phyloP scores from a whole-genome alignment of 2,888 invertebrate genomes.

The Pediacus dermestoides region DNA sequence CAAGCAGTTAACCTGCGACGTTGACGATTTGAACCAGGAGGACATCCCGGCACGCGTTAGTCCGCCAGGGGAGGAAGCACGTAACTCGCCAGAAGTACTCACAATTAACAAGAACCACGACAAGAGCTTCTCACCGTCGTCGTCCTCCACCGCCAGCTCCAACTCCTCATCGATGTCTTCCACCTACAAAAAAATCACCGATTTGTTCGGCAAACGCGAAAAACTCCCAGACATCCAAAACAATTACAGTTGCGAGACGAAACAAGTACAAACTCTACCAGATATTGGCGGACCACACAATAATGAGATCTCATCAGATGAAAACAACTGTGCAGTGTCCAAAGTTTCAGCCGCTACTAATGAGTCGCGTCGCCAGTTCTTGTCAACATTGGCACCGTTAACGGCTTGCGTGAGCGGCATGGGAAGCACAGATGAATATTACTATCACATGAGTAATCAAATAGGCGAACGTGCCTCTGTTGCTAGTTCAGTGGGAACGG shows the following conservation, averaged over 20 bases:
- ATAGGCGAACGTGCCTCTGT: conserved; percentile 58
- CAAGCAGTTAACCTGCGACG: conserved; percentile 79
- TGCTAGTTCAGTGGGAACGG: conserved; percentile 62
- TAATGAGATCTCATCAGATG: conserved; percentile 27
- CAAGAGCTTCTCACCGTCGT: conserved; percentile 59
- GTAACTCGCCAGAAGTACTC: conserved; percentile 30
- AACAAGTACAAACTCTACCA: conserved; percentile 39
- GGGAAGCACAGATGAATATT: conserved; percentile 57
- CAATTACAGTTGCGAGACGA: conserved; percentile 28
- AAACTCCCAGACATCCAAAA: conserved; percentile 39
- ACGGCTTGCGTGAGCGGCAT: conserved; percentile 66
- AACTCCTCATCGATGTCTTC: conserved; percentile 59
- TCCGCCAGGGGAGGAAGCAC: conserved; percentile 64
- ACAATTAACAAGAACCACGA: conserved; percentile 43
- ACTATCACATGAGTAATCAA: conserved; percentile 51
- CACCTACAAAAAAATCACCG: conserved; percentile 62
- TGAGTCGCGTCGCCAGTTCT: conserved; percentile 72
- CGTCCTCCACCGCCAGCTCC: conserved; percentile 56
- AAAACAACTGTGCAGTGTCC: conserved; percentile 39
- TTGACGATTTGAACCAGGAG: conserved; percentile 58
- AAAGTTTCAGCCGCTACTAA: conserved; percentile 45
- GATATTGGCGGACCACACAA: conserved; percentile 54
- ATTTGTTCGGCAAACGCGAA: conserved; percentile 55
- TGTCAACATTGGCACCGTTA: conserved; percentile 73
- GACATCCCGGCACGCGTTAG: conserved; percentile 58